A percentile compares a stretch with the other conserved stretches of the same genome.
Evolutionary conservation across 2,797 vertebrate genomes (phyloP).

Genomic region (Rhinogobio ventralis): DNA sequence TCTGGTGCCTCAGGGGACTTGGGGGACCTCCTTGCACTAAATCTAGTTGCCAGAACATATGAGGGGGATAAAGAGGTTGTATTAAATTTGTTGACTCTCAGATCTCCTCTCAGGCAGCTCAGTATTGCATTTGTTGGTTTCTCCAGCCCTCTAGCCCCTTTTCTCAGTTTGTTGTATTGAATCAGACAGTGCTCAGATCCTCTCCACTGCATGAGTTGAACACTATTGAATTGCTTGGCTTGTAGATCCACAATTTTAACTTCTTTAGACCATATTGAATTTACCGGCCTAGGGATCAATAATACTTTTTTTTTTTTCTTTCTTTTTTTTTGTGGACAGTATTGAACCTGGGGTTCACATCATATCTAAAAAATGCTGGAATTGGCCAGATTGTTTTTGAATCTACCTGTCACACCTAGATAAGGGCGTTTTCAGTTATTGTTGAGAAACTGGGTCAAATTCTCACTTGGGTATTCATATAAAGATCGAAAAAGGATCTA

Average conservation of each 20-base stretch:
- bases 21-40: constrained; percentile 71
- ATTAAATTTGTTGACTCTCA: constrained; percentile 84
- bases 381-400: constrained; percentile 77
- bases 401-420: constrained; percentile 73
- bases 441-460: constrained; percentile 59
- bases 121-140: constrained; percentile 83
- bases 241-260: constrained; percentile 85
- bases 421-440: constrained; percentile 68
- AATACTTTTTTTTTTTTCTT: constrained; percentile 79
- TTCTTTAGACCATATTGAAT: constrained; percentile 87
- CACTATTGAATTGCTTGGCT: constrained; percentile 84
- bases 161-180: constrained; percentile 77
- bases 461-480: constrained; percentile 63
- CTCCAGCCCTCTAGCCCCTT: constrained; percentile 76
- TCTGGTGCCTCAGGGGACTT: constrained; percentile 68
- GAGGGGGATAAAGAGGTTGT: constrained; percentile 80
- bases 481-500: constrained; percentile 61
- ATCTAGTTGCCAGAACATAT: constrained; percentile 82
- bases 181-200: constrained; percentile 83
- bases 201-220: constrained; percentile 79
- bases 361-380: constrained; percentile 70
- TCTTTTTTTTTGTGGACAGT: constrained; percentile 70
- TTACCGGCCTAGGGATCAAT: constrained; percentile 82
- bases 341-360: constrained; percentile 79
- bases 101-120: constrained; percentile 78